Base-by-base conservation (phyloP, 2,888 invertebrate genomes). In the Drosophila infuscata region DNA sequence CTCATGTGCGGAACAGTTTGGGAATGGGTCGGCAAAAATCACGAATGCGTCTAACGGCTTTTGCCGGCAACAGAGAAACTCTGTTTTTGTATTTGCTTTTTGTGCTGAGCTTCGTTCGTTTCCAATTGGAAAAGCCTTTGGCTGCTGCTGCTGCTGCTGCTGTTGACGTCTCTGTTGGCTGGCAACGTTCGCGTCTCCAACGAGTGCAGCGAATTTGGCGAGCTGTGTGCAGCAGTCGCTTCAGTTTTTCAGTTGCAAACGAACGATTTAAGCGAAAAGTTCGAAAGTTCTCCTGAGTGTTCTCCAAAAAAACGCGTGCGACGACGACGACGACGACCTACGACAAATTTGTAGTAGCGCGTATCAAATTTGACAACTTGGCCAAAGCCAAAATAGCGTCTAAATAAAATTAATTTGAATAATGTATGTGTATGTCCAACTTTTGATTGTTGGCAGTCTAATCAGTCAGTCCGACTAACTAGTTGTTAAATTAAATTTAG, bases 201-300 rank as follows among this genome's bases (percentile, higher is more conserved):
- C 76, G 80, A 76, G 76, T 77, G 83, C 82, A 84, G 85, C 69
- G 77, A 75, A 73, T 79, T 77, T 61, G 76, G 58, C 86, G 74
- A 89, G 60, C 77, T 65, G 79, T 78, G 80, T 84, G 83, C 90
- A 86, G 63, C 82, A 88, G 74, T 75, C 81, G 77, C 70, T 87
- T 92, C 91, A 92, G 92, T 92, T 92, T 67, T 87, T 92, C 91
- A 92, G 92, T 92, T 92, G 89, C 91, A 91, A 92, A 91, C 91
- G 91, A 92, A 91, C 92, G 86, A 90, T 89, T 92, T 89, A 89
- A 88, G 87, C 84, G 92, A 76, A 85, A 81, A 91, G 91, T 91
- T 91, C 88, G 83, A 86, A 79, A 56, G 51, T 59, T 76, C 61
- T 76, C 57, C 74, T 71, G 41, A 66, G 73, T 46, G 46, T 46